These are phyloP conservation scores for Apodemia hepburni DNA, from an alignment of 2,888 invertebrate genomes.

Conservation along the genomic window DNA sequence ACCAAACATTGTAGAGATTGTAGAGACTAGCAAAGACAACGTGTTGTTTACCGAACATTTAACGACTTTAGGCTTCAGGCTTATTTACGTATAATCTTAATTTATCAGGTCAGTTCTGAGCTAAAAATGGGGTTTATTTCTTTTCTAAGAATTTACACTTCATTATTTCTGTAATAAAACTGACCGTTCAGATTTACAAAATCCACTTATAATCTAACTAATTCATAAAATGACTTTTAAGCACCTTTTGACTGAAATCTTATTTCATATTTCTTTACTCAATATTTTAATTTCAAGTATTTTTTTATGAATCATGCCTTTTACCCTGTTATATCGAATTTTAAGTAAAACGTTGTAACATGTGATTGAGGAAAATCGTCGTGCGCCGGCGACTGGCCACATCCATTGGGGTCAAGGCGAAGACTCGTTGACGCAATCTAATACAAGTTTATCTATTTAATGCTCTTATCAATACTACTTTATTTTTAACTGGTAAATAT, in stretches of 20 bases:
- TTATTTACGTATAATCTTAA: background rate
- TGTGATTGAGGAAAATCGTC: constrained; percentile 37
- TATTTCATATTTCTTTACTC: background rate
- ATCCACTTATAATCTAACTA: background rate
- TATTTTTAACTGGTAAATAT: constrained; percentile 36
- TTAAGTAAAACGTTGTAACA: constrained; percentile 32
- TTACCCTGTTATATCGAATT: constrained; percentile 5
- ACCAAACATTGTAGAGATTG: too few relatives aligned
- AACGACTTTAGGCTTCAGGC: background rate
- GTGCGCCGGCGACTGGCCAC: constrained; percentile 36
- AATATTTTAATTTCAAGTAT: too few relatives aligned
- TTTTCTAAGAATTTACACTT: background rate
- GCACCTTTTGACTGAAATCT: too few relatives aligned
- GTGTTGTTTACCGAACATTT: background rate
- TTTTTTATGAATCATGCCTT: too few relatives aligned
- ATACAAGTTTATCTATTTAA: constrained; percentile 43
- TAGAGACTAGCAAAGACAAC: too few relatives aligned
- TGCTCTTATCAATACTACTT: constrained; percentile 44
- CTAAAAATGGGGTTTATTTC: background rate
- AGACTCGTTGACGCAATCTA: constrained; percentile 56
- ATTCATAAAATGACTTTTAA: background rate
- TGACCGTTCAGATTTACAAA: background rate
- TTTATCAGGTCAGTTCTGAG: background rate
- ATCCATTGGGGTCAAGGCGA: constrained; percentile 65
- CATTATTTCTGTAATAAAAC: background rate